These are phyloP conservation scores for Malurus alboscapulatus DNA, from an alignment of 2,113 vertebrate species.

Conservation along the genomic window DNA sequence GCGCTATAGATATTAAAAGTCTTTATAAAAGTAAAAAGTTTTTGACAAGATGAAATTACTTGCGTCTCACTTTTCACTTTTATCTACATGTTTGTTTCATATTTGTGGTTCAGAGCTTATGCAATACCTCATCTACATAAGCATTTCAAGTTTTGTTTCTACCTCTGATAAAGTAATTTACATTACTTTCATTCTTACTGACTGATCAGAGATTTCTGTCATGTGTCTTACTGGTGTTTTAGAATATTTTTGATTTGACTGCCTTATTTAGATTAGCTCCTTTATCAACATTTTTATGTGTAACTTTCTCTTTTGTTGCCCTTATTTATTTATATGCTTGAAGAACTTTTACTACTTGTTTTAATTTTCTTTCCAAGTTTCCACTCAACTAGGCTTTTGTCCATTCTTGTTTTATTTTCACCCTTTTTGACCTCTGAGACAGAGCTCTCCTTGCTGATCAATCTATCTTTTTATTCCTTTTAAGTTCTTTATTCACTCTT, in stretches of 20 bases:
- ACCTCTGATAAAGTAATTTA: not conserved
- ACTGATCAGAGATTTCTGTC: not conserved
- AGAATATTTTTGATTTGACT: not conserved
- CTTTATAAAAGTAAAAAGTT: not conserved
- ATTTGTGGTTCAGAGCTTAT: not conserved
- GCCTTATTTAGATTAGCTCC: not conserved
- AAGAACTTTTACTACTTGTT: not conserved
- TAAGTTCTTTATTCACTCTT: not conserved
- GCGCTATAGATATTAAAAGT: not conserved
- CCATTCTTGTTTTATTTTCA: not conserved
- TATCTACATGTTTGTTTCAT: not conserved
- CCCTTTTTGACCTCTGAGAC: constrained; percentile 7
- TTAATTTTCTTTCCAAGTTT: constrained; percentile 19
- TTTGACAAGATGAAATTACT: not conserved
- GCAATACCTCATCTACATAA: not conserved
- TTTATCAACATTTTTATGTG: not conserved
- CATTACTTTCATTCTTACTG: not conserved
- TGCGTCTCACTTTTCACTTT: not conserved
- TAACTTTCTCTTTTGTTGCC: not conserved
- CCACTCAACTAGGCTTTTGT: not conserved
- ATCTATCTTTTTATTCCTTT: not conserved
- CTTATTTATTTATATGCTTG: not conserved
- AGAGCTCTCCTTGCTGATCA: constrained; percentile 21
- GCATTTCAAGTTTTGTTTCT: not conserved
- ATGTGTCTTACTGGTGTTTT: not conserved